These are phyloP conservation scores for Budorcas taxicolor DNA, from an alignment of 2,113 vertebrate genomes.

Conservation along the genomic window DNA sequence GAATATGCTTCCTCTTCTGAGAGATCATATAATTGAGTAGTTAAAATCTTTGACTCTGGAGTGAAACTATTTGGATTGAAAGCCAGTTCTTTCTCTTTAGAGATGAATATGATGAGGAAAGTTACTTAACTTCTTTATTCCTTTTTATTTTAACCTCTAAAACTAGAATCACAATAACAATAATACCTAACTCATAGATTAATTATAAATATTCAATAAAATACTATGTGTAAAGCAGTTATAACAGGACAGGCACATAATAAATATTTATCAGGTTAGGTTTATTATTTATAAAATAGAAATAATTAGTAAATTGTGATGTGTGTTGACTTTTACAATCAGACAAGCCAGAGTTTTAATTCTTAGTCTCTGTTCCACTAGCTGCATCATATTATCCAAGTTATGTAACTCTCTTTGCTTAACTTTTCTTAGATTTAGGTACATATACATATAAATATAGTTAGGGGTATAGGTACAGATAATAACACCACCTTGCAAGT, in stretches of 20 bases:
- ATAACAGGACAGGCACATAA: neutral
- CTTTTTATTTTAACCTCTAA: constrained; percentile 34
- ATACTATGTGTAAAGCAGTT: neutral
- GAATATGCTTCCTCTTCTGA: neutral
- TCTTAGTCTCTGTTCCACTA: neutral
- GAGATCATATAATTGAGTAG: neutral
- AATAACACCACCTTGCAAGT: neutral
- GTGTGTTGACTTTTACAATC: neutral
- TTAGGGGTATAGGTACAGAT: neutral
- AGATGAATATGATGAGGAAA: neutral
- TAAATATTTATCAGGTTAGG: neutral
- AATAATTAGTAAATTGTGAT: neutral
- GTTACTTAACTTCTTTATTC: neutral
- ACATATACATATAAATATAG: too few relatives aligned
- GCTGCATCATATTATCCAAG: neutral
- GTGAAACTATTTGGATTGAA: neutral
- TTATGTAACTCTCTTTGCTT: neutral
- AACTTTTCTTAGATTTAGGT: neutral
- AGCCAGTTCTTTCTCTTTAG: neutral
- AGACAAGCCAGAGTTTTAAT: neutral
- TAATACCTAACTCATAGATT: neutral
- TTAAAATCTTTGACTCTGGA: neutral
- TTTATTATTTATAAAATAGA: neutral
- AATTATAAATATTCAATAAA: neutral
- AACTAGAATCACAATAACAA: neutral